These are phyloP conservation scores for Machimus rusticus DNA, from an alignment of 2,888 invertebrate genomes.

Conservation along the genomic window DNA sequence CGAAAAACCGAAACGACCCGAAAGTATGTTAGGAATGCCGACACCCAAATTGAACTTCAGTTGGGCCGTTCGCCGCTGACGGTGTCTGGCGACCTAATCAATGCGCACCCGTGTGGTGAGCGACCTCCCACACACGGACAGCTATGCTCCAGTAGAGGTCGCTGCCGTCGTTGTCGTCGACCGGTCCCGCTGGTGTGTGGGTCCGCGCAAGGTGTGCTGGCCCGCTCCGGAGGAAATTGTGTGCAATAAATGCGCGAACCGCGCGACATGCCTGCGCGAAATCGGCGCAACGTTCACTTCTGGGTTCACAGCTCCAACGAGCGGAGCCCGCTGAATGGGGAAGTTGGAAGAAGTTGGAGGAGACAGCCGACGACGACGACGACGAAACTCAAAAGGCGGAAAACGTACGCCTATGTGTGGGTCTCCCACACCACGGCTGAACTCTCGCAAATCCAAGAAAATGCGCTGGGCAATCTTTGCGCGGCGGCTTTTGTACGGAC, in stretches of 20 bases:
- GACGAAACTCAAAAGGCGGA: not conserved
- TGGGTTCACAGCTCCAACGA: not conserved
- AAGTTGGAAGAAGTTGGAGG: not conserved
- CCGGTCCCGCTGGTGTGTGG: not conserved
- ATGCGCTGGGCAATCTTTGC: not conserved
- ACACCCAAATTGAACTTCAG: constrained; percentile 15
- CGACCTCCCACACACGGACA: not conserved
- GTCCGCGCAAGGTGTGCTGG: not conserved
- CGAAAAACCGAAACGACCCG: not conserved
- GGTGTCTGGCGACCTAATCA: constrained; percentile 20
- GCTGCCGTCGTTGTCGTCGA: not conserved
- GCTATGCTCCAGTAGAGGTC: not conserved
- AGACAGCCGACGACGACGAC: no score
- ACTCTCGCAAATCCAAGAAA: not conserved
- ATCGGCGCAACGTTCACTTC: not conserved
- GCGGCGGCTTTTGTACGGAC: not conserved
- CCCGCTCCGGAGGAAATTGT: not conserved
- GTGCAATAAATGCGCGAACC: not conserved
- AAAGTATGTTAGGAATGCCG: constrained; percentile 33
- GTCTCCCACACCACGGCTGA: not conserved
- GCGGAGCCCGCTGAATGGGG: not conserved
- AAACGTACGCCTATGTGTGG: not conserved
- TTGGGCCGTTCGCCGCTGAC: not conserved
- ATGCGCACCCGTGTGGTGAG: not conserved
- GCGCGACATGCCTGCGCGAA: not conserved